Evolutionary conservation across 2,113 vertebrate genomes (phyloP).

Genomic region (Synodontis membranacea): DNA sequence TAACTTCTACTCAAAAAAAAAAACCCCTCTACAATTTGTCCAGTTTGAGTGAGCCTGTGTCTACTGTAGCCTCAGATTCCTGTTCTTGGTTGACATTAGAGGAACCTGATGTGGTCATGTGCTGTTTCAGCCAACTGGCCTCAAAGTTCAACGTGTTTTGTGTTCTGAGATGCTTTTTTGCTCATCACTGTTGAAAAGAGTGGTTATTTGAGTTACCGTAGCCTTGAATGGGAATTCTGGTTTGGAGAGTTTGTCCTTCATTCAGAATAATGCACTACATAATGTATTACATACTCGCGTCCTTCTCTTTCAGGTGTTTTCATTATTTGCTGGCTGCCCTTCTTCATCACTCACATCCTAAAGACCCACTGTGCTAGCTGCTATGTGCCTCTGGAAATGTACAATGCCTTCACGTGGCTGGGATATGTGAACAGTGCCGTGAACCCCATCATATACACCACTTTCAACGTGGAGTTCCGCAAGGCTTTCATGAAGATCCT

Average conservation of each 20-base stretch:
- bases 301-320: slow-evolving; percentile 83
- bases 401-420: slow-evolving; percentile 96
- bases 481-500: slow-evolving; percentile 99
- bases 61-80: not conserved
- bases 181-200: not conserved
- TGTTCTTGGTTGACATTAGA: not conserved
- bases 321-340: slow-evolving; percentile 98
- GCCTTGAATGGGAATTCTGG: not conserved
- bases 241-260: not conserved
- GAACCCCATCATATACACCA: slow-evolving; percentile 98
- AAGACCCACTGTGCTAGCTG: slow-evolving; percentile 87
- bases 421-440: slow-evolving; percentile 97
- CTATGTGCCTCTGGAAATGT: slow-evolving; percentile 88
- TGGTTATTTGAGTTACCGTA: not conserved
- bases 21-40: not conserved
- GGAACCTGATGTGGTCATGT: not conserved
- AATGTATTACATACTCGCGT: not conserved
- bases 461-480: slow-evolving; percentile 96
- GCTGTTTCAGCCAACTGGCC: not conserved
- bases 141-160: not conserved
- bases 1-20: too few species aligned
- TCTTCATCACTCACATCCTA: slow-evolving; percentile 98
- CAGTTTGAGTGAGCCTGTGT: not conserved
- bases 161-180: not conserved
- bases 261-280: not conserved